These are phyloP conservation scores for Leptosomus discolor DNA, from an alignment of 2,113 vertebrate species.

Conservation along the genomic window DNA sequence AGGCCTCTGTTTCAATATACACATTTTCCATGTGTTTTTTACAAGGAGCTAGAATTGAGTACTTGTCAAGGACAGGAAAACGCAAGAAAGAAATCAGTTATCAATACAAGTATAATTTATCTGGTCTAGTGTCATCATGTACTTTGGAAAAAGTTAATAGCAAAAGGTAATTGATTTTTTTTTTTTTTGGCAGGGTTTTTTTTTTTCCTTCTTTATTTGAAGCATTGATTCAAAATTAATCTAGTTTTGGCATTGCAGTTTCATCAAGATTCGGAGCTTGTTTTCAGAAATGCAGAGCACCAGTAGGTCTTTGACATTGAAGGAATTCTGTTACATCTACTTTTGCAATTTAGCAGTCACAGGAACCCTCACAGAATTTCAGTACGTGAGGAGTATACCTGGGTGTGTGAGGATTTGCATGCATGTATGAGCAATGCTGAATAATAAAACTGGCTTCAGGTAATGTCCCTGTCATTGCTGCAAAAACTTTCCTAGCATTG, in stretches of 20 bases:
- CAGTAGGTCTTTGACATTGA: not conserved
- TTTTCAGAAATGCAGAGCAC: not conserved
- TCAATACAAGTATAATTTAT: not conserved
- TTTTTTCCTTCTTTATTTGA: not conserved
- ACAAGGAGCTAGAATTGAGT: not conserved
- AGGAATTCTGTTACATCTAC: not conserved
- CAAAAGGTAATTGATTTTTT: too few species aligned
- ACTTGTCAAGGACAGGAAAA: not conserved
- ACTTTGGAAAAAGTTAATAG: not conserved
- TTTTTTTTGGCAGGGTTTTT: too few species aligned
- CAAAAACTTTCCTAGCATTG: not conserved
- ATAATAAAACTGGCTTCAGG: not conserved
- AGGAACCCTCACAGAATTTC: not conserved
- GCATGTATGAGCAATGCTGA: not conserved
- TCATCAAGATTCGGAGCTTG: not conserved
- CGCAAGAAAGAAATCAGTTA: not conserved
- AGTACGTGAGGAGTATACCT: fast-evolving
- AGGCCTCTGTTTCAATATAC: not conserved
- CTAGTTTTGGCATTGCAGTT: not conserved
- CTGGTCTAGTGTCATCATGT: not conserved
- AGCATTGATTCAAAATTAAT: not conserved
- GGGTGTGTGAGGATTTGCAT: not conserved
- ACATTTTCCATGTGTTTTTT: not conserved
- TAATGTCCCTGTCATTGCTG: not conserved
- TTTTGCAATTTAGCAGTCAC: not conserved